These are phyloP conservation scores for Heterotis niloticus DNA, from an alignment of 2,113 vertebrate species.

Conservation along the genomic window DNA sequence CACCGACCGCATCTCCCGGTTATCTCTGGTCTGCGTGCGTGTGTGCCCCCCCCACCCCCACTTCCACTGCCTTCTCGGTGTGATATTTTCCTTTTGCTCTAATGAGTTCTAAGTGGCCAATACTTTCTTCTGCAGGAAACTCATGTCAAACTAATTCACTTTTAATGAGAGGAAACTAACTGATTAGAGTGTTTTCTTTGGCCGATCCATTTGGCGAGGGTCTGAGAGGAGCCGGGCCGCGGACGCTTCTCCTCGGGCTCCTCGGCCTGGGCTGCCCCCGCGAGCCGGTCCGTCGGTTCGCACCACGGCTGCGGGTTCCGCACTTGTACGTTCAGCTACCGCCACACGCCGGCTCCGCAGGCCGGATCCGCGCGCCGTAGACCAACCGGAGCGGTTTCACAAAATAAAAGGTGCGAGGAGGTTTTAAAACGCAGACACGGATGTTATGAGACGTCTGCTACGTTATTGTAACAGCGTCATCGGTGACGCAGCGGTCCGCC, in stretches of 20 bases:
- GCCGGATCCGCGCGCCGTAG: neutral
- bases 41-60: constrained; percentile 18
- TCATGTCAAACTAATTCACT: constrained; percentile 77
- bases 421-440: too few species aligned
- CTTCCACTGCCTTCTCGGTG: constrained; percentile 53
- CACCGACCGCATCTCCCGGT: constrained; percentile 37
- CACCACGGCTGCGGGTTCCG: neutral
- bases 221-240: constrained; percentile 26
- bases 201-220: constrained; percentile 74
- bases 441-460: too few species aligned
- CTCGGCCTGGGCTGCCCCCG: neutral
- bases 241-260: neutral
- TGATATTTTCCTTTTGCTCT: constrained; percentile 68
- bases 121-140: constrained; percentile 77
- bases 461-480: too few species aligned
- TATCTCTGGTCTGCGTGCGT: constrained; percentile 29
- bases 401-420: too few species aligned
- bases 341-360: neutral
- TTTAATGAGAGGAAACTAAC: constrained; percentile 81
- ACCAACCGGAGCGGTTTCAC: too few species aligned
- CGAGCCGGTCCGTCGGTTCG: constrained; percentile 42
- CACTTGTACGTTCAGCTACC: neutral
- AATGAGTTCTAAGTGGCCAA: constrained; percentile 76
- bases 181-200: constrained; percentile 80
- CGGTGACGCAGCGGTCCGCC: too few species aligned